A percentile compares a stretch with the other conserved stretches of the same genome.
Conservation (phyloP, 2,113 vertebrate genomes). For the Sclerurus mexicanus region DNA sequence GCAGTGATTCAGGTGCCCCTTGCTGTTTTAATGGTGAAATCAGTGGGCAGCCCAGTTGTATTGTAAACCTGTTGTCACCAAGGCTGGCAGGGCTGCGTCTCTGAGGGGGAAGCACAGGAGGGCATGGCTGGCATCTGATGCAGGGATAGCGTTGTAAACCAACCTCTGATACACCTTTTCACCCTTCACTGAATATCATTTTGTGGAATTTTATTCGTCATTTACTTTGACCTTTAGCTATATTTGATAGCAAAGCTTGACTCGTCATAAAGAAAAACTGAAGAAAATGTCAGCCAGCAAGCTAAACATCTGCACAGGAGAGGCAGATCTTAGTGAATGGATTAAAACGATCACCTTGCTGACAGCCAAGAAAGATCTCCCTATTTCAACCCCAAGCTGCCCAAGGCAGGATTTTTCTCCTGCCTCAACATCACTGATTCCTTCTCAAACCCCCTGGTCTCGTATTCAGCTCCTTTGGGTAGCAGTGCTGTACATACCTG, state of each 20-base stretch:
- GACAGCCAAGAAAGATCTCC: not conserved
- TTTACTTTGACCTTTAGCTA: not conserved
- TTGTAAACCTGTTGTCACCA: not conserved
- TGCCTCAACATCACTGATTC: not conserved
- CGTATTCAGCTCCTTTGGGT: not conserved
- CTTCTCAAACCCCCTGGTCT: not conserved
- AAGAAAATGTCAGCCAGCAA: not conserved
- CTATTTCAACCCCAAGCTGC: not conserved
- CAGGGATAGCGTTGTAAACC: not conserved
- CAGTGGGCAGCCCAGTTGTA: not conserved
- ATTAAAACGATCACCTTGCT: not conserved
- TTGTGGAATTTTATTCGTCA: not conserved
- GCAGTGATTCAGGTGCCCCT: not conserved
- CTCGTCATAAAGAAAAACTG: not conserved
- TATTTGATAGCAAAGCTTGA: not conserved
- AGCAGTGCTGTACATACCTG: not conserved
- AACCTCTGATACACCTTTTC: not conserved
- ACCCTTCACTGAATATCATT: not conserved
- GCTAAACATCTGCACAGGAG: not conserved
- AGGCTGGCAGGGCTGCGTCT: not conserved
- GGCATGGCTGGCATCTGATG: not conserved
- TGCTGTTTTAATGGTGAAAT: not conserved
- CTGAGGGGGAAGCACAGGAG: fast-evolving
- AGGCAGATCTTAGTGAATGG: not conserved
- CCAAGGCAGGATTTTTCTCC: not conserved